Percentiles rank a stretch among this genome's conserved stretches.
Conservation (phyloP, 2,888 invertebrate genomes). For the Caenorhabditis drosophilae region DNA sequence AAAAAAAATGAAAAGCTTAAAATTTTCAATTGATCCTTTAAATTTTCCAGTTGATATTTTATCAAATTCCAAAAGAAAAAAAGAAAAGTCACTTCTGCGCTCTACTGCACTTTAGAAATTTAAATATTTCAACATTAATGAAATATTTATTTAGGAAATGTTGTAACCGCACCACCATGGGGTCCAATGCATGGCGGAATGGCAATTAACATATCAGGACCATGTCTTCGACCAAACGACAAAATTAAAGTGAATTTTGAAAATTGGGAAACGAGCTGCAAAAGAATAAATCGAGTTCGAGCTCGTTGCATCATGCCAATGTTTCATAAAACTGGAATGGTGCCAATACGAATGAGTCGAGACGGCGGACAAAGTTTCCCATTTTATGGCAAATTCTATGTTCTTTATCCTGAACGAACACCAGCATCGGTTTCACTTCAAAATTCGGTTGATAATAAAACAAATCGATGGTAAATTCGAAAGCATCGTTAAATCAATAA, state of each 20-base stretch:
- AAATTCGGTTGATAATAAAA: constrained; percentile 52
- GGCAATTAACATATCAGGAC: constrained; percentile 92
- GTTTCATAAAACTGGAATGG: constrained; percentile 66
- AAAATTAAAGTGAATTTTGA: constrained; percentile 74
- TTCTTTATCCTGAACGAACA: constrained; percentile 53
- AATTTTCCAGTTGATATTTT: too few relatives aligned
- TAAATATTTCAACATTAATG: too few relatives aligned
- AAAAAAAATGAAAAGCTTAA: too few relatives aligned
- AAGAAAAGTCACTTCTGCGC: too few relatives aligned
- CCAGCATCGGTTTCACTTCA: constrained; percentile 50
- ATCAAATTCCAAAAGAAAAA: too few relatives aligned
- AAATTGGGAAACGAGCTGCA: constrained; percentile 58
- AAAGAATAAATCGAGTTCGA: constrained; percentile 49
- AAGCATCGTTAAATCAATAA: neutral
- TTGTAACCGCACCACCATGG: constrained; percentile 81
- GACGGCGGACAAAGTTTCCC: constrained; percentile 68
- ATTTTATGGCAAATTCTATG: constrained; percentile 65
- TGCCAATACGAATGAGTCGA: constrained; percentile 61
- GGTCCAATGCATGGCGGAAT: constrained; percentile 97
- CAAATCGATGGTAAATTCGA: constrained; percentile 48
- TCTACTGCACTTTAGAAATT: too few relatives aligned
- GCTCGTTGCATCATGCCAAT: constrained; percentile 68
- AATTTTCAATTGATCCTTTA: too few relatives aligned
- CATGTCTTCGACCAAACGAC: constrained; percentile 83
- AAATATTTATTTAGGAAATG: too few relatives aligned